phyloP scores from a whole-genome alignment of 2,888 invertebrate species.

The Dryobotodes eremita region DNA sequence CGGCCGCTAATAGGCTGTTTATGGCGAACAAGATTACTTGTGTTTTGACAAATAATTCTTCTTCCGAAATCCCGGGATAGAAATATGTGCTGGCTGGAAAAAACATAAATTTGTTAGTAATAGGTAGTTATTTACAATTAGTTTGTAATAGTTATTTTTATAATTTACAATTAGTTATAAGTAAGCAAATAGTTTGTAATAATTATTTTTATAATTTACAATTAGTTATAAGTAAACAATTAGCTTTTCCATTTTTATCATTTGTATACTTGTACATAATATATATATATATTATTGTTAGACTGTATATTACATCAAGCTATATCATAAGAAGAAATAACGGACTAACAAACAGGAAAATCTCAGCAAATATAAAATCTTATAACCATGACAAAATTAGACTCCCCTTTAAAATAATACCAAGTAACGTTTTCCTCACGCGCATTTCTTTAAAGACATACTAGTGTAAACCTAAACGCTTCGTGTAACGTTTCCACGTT shows the following conservation, averaged over 20 bases:
- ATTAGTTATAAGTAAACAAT: too few species aligned
- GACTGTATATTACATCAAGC: background rate
- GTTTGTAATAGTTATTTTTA: background rate
- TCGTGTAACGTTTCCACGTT: constrained; percentile 68
- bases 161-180: too few species aligned
- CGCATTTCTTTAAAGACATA: constrained; percentile 38
- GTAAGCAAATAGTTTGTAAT: too few species aligned
- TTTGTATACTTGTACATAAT: too few species aligned
- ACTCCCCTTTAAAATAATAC: background rate
- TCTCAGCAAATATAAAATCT: background rate
- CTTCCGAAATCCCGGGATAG: background rate
- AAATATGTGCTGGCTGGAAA: background rate
- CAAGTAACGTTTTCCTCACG: constrained; percentile 13
- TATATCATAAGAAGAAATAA: background rate
- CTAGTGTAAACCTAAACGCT: constrained; percentile 55
- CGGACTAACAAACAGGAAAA: background rate
- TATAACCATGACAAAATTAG: background rate
- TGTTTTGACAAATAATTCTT: constrained; percentile 32
- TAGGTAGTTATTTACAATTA: too few species aligned
- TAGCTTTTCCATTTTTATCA: background rate
- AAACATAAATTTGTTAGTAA: background rate
- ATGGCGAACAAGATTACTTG: constrained; percentile 57
- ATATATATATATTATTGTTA: too few species aligned
- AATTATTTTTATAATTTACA: background rate
- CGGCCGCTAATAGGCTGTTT: constrained; percentile 68